Conservation (phyloP, 2,888 invertebrate species). For the Cinara cedri region DNA sequence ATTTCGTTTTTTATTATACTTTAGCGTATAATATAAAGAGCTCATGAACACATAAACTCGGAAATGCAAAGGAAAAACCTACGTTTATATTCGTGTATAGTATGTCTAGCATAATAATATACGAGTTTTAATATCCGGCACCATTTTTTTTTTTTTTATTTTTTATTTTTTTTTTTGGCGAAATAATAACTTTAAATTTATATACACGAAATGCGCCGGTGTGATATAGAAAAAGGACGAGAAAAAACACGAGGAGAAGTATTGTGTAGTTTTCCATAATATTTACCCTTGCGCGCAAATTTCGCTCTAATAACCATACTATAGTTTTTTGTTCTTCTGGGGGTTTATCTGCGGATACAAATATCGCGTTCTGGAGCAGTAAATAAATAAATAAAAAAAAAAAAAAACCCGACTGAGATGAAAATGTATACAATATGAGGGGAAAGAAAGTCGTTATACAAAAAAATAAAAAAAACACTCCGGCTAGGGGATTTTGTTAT, state of each 20-base stretch:
- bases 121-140: constrained; percentile 41
- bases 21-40: neutral
- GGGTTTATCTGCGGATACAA: constrained; percentile 13
- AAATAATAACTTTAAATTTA: constrained; percentile 24
- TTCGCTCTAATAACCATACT: constrained; percentile 44
- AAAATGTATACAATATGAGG: neutral
- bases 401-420: neutral
- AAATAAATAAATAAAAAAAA: constrained; percentile 12
- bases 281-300: constrained; percentile 38
- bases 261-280: constrained; percentile 34
- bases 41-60: neutral
- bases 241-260: neutral
- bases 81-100: neutral
- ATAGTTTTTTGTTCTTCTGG: constrained; percentile 41
- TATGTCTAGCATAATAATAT: neutral
- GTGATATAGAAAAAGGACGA: neutral
- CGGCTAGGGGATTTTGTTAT: constrained; percentile 42
- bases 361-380: neutral
- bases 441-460: constrained; percentile 20
- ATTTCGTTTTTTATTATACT: neutral
- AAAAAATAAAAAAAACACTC: constrained; percentile 21
- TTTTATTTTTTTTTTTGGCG: neutral
- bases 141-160: neutral
- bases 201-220: neutral
- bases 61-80: constrained; percentile 4